These are phyloP conservation scores for Anthophora plumipes DNA, from an alignment of 2,888 invertebrate species.

Conservation along the genomic window DNA sequence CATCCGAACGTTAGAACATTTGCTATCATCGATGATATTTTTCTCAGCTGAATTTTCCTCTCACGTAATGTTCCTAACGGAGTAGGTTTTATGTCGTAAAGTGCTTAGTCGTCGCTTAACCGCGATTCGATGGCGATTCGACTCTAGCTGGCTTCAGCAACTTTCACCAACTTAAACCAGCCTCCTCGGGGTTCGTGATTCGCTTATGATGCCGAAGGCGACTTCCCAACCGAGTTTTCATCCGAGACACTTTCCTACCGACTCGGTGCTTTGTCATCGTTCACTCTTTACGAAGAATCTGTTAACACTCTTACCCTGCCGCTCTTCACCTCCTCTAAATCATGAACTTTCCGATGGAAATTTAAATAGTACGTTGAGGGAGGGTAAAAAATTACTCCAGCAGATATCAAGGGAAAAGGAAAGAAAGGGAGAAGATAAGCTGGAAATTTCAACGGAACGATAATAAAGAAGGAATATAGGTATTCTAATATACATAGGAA, in stretches of 20 bases:
- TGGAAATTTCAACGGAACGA: too few relatives aligned
- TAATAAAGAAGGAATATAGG: too few relatives aligned
- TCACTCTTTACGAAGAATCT: constrained; percentile 38
- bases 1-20: too few relatives aligned
- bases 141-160: constrained; percentile 1
- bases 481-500: too few relatives aligned
- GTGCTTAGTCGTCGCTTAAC: background rate
- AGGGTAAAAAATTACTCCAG: too few relatives aligned
- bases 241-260: constrained; percentile 47
- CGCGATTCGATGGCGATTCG: constrained; percentile 5
- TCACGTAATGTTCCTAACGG: too few relatives aligned
- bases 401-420: too few relatives aligned
- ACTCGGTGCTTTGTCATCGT: constrained; percentile 46
- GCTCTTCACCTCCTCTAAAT: constrained; percentile 27
- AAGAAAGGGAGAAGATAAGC: too few relatives aligned
- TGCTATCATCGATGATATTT: too few relatives aligned
- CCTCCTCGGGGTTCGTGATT: constrained; percentile 23
- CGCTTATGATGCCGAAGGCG: constrained; percentile 51
- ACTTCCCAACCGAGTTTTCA: constrained; percentile 49
- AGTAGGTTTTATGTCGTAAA: background rate
- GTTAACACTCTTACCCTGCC: constrained; percentile 28
- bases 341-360: constrained; percentile 27
- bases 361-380: constrained; percentile 39
- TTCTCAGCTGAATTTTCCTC: background rate
- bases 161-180: constrained; percentile 35